Percentiles rank a stretch among this genome's conserved stretches.
Conservation (phyloP, 2,797 vertebrate genomes). For the Steatocranus sp. region DNA sequence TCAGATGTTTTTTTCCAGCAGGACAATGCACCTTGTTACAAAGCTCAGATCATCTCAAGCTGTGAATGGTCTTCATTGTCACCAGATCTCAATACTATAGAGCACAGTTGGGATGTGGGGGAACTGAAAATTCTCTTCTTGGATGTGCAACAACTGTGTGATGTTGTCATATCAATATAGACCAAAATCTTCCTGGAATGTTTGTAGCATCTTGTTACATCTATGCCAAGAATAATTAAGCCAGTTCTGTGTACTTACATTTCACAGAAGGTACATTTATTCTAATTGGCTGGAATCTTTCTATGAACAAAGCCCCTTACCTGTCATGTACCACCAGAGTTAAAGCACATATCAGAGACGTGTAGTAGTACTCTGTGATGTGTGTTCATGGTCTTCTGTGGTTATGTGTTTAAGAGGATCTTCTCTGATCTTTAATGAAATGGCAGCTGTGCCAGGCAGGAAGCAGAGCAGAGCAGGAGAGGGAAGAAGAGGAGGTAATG, state of each 20-base stretch:
- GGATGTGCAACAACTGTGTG: not conserved
- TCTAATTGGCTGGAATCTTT: not conserved
- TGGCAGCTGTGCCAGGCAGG: conserved; percentile 10
- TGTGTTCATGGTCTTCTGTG: not conserved
- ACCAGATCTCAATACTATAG: not conserved
- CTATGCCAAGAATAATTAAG: not conserved
- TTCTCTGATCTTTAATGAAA: conserved; percentile 17
- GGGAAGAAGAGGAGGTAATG: not conserved
- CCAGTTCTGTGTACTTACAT: not conserved
- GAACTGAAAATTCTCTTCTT: not conserved
- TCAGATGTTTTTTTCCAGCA: not conserved
- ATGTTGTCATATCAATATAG: not conserved
- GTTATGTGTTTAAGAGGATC: not conserved
- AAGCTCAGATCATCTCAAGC: not conserved
- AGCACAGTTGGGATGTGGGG: not conserved
- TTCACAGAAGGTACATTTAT: not conserved
- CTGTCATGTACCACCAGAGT: not conserved
- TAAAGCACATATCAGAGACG: not conserved
- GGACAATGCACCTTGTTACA: not conserved
- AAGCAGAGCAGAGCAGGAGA: not conserved
- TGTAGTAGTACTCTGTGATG: not conserved
- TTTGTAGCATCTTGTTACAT: not conserved
- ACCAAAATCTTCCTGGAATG: not conserved
- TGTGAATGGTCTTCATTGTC: not conserved
- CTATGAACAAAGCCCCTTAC: not conserved